Conservation (phyloP, 2,113 vertebrate species). For the Cinclus cinclus region DNA sequence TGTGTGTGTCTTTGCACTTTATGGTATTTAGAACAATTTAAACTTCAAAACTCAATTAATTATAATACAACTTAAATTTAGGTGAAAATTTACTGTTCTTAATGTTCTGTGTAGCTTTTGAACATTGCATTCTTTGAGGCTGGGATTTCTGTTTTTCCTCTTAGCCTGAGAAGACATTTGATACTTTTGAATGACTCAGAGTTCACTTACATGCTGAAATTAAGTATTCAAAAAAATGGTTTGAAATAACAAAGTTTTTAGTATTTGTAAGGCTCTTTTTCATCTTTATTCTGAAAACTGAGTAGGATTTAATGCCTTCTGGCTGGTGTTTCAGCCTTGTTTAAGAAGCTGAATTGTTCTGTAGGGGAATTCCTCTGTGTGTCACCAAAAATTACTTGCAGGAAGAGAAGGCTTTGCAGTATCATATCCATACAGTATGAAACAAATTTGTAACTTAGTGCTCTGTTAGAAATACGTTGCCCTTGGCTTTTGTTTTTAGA, state of each 20-base stretch:
- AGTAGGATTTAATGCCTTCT: neutral
- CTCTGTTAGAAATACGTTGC: neutral
- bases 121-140: rapidly evolving
- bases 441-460: neutral
- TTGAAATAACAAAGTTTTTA: neutral
- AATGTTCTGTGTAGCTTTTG: neutral
- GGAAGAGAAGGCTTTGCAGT: neutral
- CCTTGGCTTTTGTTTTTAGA: neutral
- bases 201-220: neutral
- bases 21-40: neutral
- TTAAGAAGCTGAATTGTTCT: neutral
- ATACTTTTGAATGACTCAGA: neutral
- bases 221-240: neutral
- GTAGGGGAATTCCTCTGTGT: neutral
- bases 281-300: neutral
- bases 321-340: neutral
- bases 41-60: too few relatives aligned
- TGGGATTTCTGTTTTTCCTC: neutral
- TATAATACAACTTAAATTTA: too few relatives aligned
- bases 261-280: neutral
- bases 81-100: neutral
- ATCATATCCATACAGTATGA: neutral
- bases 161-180: neutral
- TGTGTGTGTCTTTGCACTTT: neutral
- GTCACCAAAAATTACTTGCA: neutral